Base-by-base conservation (phyloP, 2,888 invertebrate species). In the Hirtodrosophila trivittata region DNA sequence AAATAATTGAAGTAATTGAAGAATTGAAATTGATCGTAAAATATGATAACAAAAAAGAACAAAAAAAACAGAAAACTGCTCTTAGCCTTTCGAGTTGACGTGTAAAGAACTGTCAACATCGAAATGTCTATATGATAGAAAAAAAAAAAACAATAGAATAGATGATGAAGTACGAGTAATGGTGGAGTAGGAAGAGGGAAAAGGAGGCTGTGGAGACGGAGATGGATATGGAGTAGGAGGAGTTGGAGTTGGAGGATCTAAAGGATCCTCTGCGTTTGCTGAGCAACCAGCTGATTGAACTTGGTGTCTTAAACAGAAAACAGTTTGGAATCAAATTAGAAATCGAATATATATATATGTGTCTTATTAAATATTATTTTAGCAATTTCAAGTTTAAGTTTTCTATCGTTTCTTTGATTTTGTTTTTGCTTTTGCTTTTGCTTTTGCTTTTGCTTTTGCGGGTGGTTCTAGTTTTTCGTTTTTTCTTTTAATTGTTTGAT, bases 381-480 rank as follows among this genome's bases (percentile, higher is more conserved):
- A 42, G 30, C 1, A 1, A 3, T 10, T 9, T 30, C 10, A n/a
- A 30, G 18, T 21, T 30, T 37, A 50, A 21, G 3, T 21, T 21
- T 21, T 21, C 18, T 21, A 30, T 5, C 10, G 9, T n/a, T 30
- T 30, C 10, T 10, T 9, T 21, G 3, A 5, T 21, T 21, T 21
- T 21, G 18, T 5, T 2, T 21, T 21, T 21, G 3, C 5, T 21
- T 21, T 21, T 50, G 45, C 54, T n/a, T 21, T 21, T 21, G 3
- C 3, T 21, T 21, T 21, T 21, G 18, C 18, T 2, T 21, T 21
- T 21, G 3, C 5, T 21, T 21, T 21, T 50, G 45, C 54, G 38
- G 33, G 42, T 43, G 60, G 58, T 58, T 66, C 55, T 58, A 62
- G 67, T 50, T 69, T 45, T 58, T 63, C 52, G 43, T 68, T 50